phyloP scores from a whole-genome alignment of 1,140 invertebrate species.

The Periplaneta americana region DNA sequence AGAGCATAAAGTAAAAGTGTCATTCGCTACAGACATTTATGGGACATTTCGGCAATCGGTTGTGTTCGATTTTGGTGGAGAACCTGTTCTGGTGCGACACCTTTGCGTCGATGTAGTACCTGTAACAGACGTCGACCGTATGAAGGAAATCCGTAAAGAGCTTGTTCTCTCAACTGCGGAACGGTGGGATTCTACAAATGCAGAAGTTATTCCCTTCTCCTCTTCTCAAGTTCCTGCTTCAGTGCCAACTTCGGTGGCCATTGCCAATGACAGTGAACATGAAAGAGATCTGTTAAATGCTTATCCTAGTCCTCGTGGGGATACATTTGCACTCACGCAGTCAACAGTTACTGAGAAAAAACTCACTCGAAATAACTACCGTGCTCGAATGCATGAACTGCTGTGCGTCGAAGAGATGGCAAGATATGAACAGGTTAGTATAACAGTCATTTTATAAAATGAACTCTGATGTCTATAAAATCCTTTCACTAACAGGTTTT shows the following conservation, averaged over 20 bases:
- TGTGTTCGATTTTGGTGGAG: conserved; percentile 70
- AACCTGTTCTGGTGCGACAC: conserved; percentile 63
- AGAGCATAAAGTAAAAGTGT: conserved; percentile 57
- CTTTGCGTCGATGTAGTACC: conserved; percentile 74
- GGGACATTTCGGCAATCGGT: conserved; percentile 77
- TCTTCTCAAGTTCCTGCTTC: conserved; percentile 32
- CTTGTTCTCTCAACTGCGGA: conserved; percentile 50
- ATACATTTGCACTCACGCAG: conserved; percentile 63
- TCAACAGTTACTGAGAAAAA: conserved; percentile 57
- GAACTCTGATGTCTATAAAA: too few species aligned
- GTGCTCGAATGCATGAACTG: conserved; percentile 70
- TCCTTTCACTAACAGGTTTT: too few species aligned
- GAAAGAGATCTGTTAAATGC: conserved; percentile 52
- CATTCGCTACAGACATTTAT: conserved; percentile 67
- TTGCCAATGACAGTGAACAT: conserved; percentile 39
- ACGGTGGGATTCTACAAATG: conserved; percentile 53
- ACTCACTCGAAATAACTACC: conserved; percentile 67
- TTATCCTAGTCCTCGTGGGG: conserved; percentile 61
- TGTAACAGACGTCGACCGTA: conserved; percentile 58
- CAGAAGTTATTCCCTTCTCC: conserved; percentile 51
- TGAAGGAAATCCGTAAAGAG: conserved; percentile 59
- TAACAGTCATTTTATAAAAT: not conserved
- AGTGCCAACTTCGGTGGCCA: conserved; percentile 34
- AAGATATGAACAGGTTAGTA: conserved; percentile 54
- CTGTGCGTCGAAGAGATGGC: conserved; percentile 75